Evolutionary conservation across 2,888 invertebrate species (phyloP), one percentile per base, ranked within the genome.

Genomic region (Mimas tiliae): DNA sequence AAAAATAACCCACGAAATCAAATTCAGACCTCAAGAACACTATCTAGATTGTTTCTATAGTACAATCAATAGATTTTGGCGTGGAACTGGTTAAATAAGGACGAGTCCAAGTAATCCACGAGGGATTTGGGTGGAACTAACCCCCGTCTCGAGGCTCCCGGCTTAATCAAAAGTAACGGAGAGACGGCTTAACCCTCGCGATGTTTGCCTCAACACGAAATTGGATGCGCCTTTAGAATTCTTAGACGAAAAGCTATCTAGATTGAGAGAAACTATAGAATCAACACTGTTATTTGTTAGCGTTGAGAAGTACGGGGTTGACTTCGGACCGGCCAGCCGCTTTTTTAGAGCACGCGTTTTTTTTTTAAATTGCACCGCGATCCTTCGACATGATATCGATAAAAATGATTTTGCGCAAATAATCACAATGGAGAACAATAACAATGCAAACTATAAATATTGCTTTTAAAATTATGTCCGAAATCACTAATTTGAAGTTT

Each of bases 141-240:
- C 12, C 50, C 27, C 55, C 11, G 38, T 19, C 34, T 38, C 55
- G 34, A 8, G 50, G 34, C 38, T 58, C 58, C 19, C 42, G 16
- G 19, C 19, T 58, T 58, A 58, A 58, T 58, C 58, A 58, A 58
- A 58, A 42, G 38, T 55, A 55, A 55, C 42, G 38, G 58, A 42
- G 58, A 38, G 12, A n/a, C n/a, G 38, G 58, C 38, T 58, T 42
- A n/a, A 19, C 16, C 58, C 16, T 19, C 58, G 38, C 42, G 12
- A 27, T 27, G 33, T 27, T 55, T 16, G 16, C 55, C 34, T 55
- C 55, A 6, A 48, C 19, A 50, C 50, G 19, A 58, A 19, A 58
- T 58, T 58, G 58, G 38, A 58, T 42, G 42, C n/a, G 55, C 38
- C 42, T 55, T 55, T 12, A 58, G 38, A 58, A 42, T 38, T 42